Conservation (phyloP, 2,888 invertebrate genomes). For the Aromia moschata region DNA sequence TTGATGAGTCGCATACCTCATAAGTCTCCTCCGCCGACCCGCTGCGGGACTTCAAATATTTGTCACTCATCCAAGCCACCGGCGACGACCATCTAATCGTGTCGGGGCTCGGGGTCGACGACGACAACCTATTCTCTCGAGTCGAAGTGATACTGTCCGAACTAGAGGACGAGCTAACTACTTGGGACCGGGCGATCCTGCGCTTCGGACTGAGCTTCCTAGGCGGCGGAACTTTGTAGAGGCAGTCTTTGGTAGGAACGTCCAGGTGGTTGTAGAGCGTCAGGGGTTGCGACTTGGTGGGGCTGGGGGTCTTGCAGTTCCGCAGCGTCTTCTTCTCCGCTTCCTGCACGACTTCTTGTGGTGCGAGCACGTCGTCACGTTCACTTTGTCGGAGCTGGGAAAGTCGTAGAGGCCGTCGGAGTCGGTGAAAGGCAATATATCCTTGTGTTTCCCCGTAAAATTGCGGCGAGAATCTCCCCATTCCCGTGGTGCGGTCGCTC, state of each 20-base stretch:
- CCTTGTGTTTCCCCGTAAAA: conserved; percentile 75
- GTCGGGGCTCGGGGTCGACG: conserved; percentile 63
- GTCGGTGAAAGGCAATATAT: conserved; percentile 76
- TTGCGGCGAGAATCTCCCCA: conserved; percentile 75
- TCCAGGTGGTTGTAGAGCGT: conserved; percentile 70
- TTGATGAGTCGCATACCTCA: conserved; percentile 60
- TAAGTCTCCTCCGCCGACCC: conserved; percentile 64
- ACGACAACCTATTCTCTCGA: conserved; percentile 61
- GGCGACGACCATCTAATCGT: conserved; percentile 60
- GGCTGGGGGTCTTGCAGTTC: conserved; percentile 64
- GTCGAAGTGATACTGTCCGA: conserved; percentile 69
- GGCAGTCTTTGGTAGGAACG: conserved; percentile 64
- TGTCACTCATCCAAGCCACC: conserved; percentile 59
- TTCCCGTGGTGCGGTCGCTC: conserved; percentile 73
- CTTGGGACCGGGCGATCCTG: conserved; percentile 65
- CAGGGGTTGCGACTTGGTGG: conserved; percentile 62
- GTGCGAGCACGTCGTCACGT: conserved; percentile 60
- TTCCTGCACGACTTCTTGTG: conserved; percentile 71
- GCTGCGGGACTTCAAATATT: conserved; percentile 57
- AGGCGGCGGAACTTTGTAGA: conserved; percentile 59
- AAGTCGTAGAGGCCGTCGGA: conserved; percentile 84
- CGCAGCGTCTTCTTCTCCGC: conserved; percentile 67
- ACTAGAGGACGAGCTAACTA: conserved; percentile 69
- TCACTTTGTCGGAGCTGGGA: conserved; percentile 76
- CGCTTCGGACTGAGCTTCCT: conserved; percentile 70